Base-by-base conservation (phyloP, 2,797 vertebrate species). In the Takifugu rubripes region DNA sequence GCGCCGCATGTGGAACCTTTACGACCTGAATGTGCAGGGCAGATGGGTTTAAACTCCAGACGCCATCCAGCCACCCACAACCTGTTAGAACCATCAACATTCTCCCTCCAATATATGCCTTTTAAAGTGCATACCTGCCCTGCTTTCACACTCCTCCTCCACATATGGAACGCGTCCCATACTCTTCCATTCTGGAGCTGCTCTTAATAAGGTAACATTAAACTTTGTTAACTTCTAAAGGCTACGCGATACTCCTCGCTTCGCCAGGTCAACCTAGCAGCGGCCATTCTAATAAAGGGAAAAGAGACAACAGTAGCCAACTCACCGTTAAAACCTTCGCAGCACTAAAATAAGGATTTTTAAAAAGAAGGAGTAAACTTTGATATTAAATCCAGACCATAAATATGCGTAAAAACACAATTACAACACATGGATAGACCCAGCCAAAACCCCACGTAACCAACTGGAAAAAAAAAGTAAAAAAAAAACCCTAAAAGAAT, bases 141-240 rank as follows among this genome's bases (percentile, higher is more conserved):
- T 51, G 24, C 65, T 47, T 74, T 78, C 17, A 56, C 56, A 83
- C 58, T 70, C 76, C 63, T 54, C 16, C 52, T 56, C 49, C 59
- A 6, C 3, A 29, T 54, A 8, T 57, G 15, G 21, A 47, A 59
- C 17, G 72, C 27, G 59, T 53, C 27, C 9, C 36, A 3, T 40
- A 4, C 14, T 14, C 36, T 11, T 52, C 46, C 43, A 36, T 61
- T 43, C 52, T 48, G 21, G 27, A 10, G 5, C 49, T 49, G 25
- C 33, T 49, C 52, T 73, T 56, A 72, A 59, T 74, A 79, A 74
- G 65, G 69, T 59, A 78, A 82, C 79, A 75, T 61, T 27, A 54
- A 7, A 25, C 14, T 7, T 52, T 11, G 12, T 56, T 7, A 54
- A 57, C 31, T 21, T 25, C 21, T 21, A 66, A 49, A 66, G 42